A percentile compares a stretch with the other conserved stretches of the same genome.
Conservation (phyloP, 2,113 vertebrate genomes). For the Actenoides hombroni region DNA sequence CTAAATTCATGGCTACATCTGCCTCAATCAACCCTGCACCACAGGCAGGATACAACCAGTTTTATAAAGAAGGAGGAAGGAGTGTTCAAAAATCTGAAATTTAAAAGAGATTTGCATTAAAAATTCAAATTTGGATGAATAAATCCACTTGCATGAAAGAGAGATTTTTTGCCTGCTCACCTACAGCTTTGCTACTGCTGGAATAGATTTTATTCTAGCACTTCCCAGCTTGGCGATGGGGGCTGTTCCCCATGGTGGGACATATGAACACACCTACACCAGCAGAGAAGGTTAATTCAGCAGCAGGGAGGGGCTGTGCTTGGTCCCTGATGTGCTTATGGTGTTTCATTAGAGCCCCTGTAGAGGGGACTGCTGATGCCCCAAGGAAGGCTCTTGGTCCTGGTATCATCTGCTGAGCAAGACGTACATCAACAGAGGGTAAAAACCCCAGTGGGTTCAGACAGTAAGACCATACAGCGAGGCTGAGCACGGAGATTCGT, state of each 20-base stretch:
- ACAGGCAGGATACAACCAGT: neutral
- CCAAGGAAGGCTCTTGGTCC: neutral
- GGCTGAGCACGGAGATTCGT: neutral
- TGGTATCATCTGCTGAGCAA: neutral
- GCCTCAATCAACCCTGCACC: neutral
- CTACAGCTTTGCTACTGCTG: neutral
- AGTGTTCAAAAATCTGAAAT: neutral
- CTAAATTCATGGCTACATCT: neutral
- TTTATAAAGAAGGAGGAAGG: neutral
- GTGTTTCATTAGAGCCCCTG: neutral
- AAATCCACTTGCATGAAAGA: neutral
- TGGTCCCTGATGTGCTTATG: neutral
- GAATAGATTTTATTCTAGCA: neutral
- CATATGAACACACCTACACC: fast-evolving
- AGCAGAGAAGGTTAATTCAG: neutral
- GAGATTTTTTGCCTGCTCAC: neutral
- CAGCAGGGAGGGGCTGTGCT: neutral
- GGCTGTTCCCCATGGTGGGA: neutral
- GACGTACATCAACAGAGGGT: fast-evolving
- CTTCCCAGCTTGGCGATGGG: neutral
- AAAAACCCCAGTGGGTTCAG: neutral
- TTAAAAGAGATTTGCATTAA: conserved; percentile 47
- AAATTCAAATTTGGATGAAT: conserved; percentile 48
- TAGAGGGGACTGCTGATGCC: neutral
- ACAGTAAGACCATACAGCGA: neutral